phyloP scores from a whole-genome alignment of 2,797 vertebrate genomes.

The Sebastes paucispinis region DNA sequence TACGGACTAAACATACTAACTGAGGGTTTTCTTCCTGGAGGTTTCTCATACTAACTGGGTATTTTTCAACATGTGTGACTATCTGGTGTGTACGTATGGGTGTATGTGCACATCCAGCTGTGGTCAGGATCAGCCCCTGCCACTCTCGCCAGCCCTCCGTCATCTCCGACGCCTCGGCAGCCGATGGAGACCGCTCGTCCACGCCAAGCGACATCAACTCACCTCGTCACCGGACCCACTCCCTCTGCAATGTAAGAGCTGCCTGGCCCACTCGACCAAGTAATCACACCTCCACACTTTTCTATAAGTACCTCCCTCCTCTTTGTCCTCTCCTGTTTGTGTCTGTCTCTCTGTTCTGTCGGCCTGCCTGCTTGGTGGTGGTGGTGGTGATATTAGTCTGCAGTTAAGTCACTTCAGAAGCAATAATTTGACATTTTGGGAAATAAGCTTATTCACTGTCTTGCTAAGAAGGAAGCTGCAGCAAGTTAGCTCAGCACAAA shows the following conservation, averaged over 20 bases:
- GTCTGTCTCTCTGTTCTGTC: slow-evolving; percentile 53
- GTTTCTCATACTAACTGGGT: slow-evolving; percentile 65
- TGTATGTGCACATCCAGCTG: slow-evolving; percentile 70
- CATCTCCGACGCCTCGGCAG: slow-evolving; percentile 93
- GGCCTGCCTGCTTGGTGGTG: slow-evolving; percentile 44
- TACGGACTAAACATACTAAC: slow-evolving; percentile 59
- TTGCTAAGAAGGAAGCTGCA: neutral
- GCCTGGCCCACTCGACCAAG: slow-evolving; percentile 78
- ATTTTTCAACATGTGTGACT: slow-evolving; percentile 34
- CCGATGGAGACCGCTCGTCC: slow-evolving; percentile 93
- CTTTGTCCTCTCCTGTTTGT: slow-evolving; percentile 41
- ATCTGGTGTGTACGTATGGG: slow-evolving; percentile 16
- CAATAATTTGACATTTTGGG: neutral
- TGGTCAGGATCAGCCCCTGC: slow-evolving; percentile 94
- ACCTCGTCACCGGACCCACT: slow-evolving; percentile 96
- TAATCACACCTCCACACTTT: slow-evolving; percentile 73
- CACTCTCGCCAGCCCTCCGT: slow-evolving; percentile 96
- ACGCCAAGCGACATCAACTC: slow-evolving; percentile 99
- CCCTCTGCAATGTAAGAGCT: slow-evolving; percentile 98
- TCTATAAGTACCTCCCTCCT: slow-evolving; percentile 31
- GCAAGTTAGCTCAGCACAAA: neutral
- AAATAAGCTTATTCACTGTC: neutral
- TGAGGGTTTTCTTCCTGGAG: slow-evolving; percentile 37
- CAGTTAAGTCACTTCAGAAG: slow-evolving; percentile 1
- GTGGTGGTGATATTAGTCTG: slow-evolving; percentile 34